Evolutionary conservation across 2,888 invertebrate genomes (phyloP), one percentile per base, ranked within the genome.

Genomic region (Dorcus parallelipipedus): DNA sequence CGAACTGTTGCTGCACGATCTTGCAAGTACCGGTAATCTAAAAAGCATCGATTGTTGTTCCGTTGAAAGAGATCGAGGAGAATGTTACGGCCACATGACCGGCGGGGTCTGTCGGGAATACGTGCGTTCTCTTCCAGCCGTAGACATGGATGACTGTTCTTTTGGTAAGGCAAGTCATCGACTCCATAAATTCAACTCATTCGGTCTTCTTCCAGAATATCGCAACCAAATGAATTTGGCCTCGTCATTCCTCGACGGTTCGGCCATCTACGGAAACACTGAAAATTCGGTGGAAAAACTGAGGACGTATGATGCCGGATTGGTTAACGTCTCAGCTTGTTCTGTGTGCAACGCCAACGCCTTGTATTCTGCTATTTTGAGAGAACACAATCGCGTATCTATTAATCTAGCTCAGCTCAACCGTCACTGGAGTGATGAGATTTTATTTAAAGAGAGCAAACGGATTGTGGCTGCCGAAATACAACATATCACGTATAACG

Each of bases 201-300:
- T 33, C 3, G 14, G 47, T 26, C 23, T 40, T 58, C 14, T 69
- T 71, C 4, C 76, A 89, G 89, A 86, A 61, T 79, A 84, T 61
- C 84, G 94, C 49, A 89, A 93, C 67, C 92, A 93, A 73, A 89
- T 94, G 88, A 94, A 94, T 76, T 81, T 88, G 59, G 94, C 89
- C 0, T 90, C 93, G 0, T 85, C 90, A 1, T 93, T 90, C 73
- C 80, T 95, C 56, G 95, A 95, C 70, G 94, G 88, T 0, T 92
- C 92, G 0, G 88, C 88, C 1, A 77, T 95, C 53, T 95, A 95
- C 73, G 93, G 93, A 9, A 85, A 83, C 60, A 90, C 89, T 0
- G 87, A 88, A 52, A 86, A 87, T 61, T 87, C 88, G 64, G 80
- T 90, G 2, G 83, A 89, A 51, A 83, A 84, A 0, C 73, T 93